A percentile compares a stretch with the other conserved stretches of the same genome.
Evolutionary conservation across 2,797 vertebrate species (phyloP).

Genomic region (Sorex maritimensis): DNA sequence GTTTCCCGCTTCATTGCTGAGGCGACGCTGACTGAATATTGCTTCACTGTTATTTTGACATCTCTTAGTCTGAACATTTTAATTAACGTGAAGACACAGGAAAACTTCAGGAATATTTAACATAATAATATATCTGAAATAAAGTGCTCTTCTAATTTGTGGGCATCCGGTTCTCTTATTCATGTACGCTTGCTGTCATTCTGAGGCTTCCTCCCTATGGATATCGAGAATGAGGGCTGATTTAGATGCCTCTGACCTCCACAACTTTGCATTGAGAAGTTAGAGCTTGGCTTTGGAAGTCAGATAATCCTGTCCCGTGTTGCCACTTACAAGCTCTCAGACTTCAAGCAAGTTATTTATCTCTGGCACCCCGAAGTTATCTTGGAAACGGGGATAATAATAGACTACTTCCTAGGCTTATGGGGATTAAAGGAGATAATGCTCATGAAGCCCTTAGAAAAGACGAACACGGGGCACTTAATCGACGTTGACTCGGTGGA

Average conservation of each 20-base stretch:
- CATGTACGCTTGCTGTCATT: background rate
- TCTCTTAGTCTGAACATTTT: slow-evolving; percentile 51
- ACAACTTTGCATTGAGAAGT: background rate
- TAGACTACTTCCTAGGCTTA: background rate
- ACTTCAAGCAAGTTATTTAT: slow-evolving; percentile 2
- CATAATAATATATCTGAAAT: slow-evolving; percentile 21
- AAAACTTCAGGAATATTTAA: slow-evolving; percentile 44
- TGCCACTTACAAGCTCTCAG: background rate
- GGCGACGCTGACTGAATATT: background rate
- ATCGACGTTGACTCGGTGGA: background rate
- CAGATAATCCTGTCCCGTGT: background rate
- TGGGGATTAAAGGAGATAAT: background rate
- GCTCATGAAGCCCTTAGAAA: background rate
- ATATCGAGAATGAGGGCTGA: background rate
- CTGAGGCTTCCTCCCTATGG: background rate
- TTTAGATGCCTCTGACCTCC: slow-evolving; percentile 34
- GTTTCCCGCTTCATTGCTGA: slow-evolving; percentile 22
- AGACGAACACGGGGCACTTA: background rate
- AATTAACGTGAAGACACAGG: slow-evolving; percentile 26
- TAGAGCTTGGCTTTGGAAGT: slow-evolving; percentile 44
- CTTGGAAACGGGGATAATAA: background rate
- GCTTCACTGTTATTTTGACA: slow-evolving; percentile 6
- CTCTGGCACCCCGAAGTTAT: background rate
- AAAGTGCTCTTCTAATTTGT: background rate
- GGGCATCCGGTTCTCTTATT: background rate